Percentiles rank a stretch among this genome's conserved stretches.
phyloP scores from a whole-genome alignment of 2,888 invertebrate genomes.

The Zele albiditarsus region DNA sequence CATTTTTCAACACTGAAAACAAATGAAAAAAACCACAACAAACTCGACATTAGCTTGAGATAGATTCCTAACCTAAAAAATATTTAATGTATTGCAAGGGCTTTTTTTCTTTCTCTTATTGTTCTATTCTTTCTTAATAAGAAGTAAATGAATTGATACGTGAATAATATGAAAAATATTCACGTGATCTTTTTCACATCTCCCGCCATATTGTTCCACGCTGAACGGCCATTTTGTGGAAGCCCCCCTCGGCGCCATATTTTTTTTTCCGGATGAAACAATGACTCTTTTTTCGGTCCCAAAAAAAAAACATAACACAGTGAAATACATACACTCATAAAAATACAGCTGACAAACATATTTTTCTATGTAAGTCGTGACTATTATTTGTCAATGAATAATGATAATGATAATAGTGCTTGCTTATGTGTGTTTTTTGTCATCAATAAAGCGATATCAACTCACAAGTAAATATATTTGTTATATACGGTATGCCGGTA shows the following conservation, averaged over 20 bases:
- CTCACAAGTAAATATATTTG: neutral
- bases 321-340: neutral
- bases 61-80: neutral
- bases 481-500: neutral
- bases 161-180: neutral
- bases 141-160: too few species aligned
- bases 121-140: too few species aligned
- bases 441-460: neutral
- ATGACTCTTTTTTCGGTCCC: neutral
- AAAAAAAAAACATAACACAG: neutral
- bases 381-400: neutral
- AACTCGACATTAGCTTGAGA: neutral
- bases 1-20: conserved; percentile 14
- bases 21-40: neutral
- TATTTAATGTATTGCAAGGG: neutral
- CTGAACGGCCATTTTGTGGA: neutral
- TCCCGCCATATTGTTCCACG: neutral
- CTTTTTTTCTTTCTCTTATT: neutral
- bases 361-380: neutral
- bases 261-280: neutral
- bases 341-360: neutral
- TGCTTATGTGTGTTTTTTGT: too few species aligned
- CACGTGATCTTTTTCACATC: neutral
- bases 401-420: neutral
- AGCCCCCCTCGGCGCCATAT: neutral